Conservation (phyloP, 1,140 invertebrate genomes). For the Leptinotarsa undecemlineata region DNA sequence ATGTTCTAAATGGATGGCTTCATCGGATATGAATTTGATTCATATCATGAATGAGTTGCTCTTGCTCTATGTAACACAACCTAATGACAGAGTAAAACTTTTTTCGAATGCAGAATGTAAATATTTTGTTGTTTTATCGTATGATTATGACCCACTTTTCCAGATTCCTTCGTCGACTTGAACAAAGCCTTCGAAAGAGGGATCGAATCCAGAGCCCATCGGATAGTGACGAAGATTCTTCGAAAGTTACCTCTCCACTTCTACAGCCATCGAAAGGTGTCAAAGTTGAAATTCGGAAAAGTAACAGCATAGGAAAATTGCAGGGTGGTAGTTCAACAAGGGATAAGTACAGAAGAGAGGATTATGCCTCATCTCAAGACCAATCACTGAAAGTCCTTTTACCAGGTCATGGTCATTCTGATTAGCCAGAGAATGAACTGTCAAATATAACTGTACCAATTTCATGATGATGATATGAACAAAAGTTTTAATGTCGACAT, state of each 20-base stretch:
- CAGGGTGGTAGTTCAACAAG: conserved; percentile 42
- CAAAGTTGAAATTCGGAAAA: conserved; percentile 55
- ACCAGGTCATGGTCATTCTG: conserved; percentile 51
- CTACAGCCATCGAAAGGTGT: conserved; percentile 52
- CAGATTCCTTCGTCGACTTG: conserved; percentile 62
- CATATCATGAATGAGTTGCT: too few species aligned
- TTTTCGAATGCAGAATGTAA: too few species aligned
- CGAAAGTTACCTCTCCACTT: conserved; percentile 61
- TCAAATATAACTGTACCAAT: too few species aligned
- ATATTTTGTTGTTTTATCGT: too few species aligned
- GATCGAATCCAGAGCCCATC: conserved; percentile 58
- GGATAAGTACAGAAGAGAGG: conserved; percentile 43
- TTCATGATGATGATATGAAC: too few species aligned
- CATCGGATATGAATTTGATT: too few species aligned
- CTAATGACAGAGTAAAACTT: too few species aligned
- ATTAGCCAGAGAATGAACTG: neutral
- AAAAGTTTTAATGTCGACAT: too few species aligned
- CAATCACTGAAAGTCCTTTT: conserved; percentile 49
- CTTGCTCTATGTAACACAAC: too few species aligned
- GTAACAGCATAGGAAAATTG: conserved; percentile 57
- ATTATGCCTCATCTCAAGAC: conserved; percentile 44
- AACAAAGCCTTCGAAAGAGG: conserved; percentile 64
- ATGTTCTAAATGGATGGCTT: too few species aligned
- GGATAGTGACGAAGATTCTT: conserved; percentile 63
- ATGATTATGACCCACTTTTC: conserved; percentile 14